Evolutionary conservation across 2,113 vertebrate genomes (phyloP).

Genomic region (Ondatra zibethicus): DNA sequence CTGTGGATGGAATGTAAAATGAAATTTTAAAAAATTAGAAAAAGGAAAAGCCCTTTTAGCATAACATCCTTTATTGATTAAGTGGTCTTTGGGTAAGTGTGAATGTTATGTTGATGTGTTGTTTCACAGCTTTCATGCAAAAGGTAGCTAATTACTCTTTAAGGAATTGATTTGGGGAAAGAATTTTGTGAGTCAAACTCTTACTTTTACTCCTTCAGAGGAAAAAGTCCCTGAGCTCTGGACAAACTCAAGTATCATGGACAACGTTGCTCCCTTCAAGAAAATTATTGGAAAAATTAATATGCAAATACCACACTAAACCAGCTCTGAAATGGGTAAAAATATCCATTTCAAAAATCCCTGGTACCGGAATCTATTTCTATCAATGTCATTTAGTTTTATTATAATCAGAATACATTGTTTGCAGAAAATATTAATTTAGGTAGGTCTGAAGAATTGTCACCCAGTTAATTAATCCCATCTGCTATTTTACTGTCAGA

Average conservation of each 20-base stretch:
- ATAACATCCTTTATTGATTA: not conserved
- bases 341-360: slow-evolving; percentile 61
- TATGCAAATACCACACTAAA: slow-evolving; percentile 40
- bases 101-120: slow-evolving; percentile 29
- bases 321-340: not conserved
- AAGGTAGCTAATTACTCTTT: slow-evolving; percentile 63
- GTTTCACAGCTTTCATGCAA: slow-evolving; percentile 46
- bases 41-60: not conserved
- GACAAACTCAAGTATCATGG: slow-evolving; percentile 28
- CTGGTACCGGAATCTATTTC: slow-evolving; percentile 48
- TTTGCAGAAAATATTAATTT: slow-evolving; percentile 82
- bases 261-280: slow-evolving; percentile 53
- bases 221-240: slow-evolving; percentile 16
- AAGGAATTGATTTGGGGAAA: slow-evolving; percentile 8
- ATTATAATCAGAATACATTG: slow-evolving; percentile 80
- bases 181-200: slow-evolving; percentile 46
- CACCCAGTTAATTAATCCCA: slow-evolving; percentile 84
- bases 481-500: slow-evolving; percentile 80
- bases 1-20: no score
- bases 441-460: slow-evolving; percentile 77
- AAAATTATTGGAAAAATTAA: slow-evolving; percentile 63
- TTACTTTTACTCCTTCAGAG: slow-evolving; percentile 15
- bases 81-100: not conserved
- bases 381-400: slow-evolving; percentile 74
- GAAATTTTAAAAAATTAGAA: no score